Evolutionary conservation across 2,888 invertebrate species (phyloP), one percentile per base, ranked within the genome.

Genomic region (Rhamnusium bicolor): DNA sequence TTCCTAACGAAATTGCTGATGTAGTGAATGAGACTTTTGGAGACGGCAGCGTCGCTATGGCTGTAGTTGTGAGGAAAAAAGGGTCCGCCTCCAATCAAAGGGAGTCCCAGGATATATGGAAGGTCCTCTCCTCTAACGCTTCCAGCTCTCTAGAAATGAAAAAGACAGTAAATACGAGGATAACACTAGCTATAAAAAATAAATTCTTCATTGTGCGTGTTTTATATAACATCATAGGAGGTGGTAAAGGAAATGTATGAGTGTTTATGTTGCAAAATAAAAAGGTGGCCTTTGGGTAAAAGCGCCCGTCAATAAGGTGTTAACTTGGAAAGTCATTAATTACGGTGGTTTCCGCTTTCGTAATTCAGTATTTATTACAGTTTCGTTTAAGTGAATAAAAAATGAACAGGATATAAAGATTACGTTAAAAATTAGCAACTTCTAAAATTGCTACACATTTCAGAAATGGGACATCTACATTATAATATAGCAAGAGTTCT

Each of bases 51-150:
- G 86, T 97, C 96, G 83, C 92, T 92, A 80, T 91, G 90, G 32
- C 94, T 94, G 89, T 93, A 96, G 89, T 96, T 96, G 87, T 93
- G 92, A n/a, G 91, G 91, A 85, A 91, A 91, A 80, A 91, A 90
- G 80, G 92, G 91, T 63, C 91, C 91, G 70, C 91, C 90, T 62
- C 90, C 90, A 6, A 93, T 91, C 69, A 96, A 87, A 40, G 96
- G 96, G 80, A 94, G 91, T 14, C 96, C 96, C 80, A 97, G 89
- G 85, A 95, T 92, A 89, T 94, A 96, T 67, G 96, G 94, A 82
- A 96, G 89, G 87, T 96, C 96, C 87, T 96, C 96, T 61, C 96
- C 96, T 81, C 94, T 92, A 65, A 95, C 95, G 65, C 96, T 96
- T 19, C 96, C 95, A 73, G 92, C 90, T 77, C 94, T 90, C 94